Evolutionary conservation across 1,140 invertebrate genomes (phyloP).

Genomic region (Bombus affinis): DNA sequence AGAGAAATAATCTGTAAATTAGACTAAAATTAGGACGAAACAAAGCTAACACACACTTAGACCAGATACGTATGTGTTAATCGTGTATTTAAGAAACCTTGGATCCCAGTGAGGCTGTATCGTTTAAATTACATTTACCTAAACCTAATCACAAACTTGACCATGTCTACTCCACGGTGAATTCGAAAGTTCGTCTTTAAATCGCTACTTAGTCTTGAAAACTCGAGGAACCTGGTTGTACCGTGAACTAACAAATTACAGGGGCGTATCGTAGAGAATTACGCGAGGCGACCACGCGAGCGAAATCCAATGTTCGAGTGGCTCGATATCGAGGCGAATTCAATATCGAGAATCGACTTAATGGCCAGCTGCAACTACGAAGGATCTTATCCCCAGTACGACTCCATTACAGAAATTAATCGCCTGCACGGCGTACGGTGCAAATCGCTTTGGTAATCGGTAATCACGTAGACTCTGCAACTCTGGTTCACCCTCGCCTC

Average conservation of each 20-base stretch:
- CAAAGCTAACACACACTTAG: neutral
- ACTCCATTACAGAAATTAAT: slow-evolving; percentile 65
- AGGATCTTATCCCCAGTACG: slow-evolving; percentile 46
- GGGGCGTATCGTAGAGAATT: slow-evolving; percentile 14
- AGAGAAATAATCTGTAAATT: neutral
- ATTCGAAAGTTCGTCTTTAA: neutral
- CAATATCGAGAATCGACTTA: slow-evolving; percentile 55
- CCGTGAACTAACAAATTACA: slow-evolving; percentile 25
- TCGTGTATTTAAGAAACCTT: too few relatives aligned
- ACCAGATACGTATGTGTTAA: too few relatives aligned
- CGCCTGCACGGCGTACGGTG: slow-evolving; percentile 50
- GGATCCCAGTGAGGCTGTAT: too few relatives aligned
- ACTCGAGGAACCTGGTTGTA: neutral
- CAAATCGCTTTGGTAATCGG: slow-evolving; percentile 63
- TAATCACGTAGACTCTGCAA: slow-evolving; percentile 37
- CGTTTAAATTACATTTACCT: too few relatives aligned
- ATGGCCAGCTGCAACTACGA: slow-evolving; percentile 43
- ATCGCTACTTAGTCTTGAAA: neutral
- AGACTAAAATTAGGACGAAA: neutral
- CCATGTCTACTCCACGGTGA: too few relatives aligned
- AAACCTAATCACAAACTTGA: too few relatives aligned
- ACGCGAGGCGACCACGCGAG: slow-evolving; percentile 11
- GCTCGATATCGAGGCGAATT: slow-evolving; percentile 50
- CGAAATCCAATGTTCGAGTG: too few relatives aligned
- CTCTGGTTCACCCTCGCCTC: slow-evolving; percentile 1